A percentile compares a stretch with the other conserved stretches of the same genome.
phyloP scores from a whole-genome alignment of 2,113 vertebrate species.

The Syngnathus floridae region DNA sequence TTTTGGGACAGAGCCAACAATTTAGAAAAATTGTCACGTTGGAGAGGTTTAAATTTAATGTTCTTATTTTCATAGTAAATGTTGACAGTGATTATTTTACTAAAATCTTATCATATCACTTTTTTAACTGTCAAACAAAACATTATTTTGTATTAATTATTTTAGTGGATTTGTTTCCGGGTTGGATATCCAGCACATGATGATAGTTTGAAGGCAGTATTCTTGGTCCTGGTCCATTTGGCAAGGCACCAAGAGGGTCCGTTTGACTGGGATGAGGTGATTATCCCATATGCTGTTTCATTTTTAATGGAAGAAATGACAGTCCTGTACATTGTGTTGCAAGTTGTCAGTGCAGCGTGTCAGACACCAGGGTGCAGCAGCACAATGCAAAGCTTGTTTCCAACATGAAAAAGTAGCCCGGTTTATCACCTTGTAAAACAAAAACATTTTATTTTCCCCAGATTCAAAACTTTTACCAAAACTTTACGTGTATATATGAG shows the following conservation, averaged over 20 bases:
- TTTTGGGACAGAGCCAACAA: not conserved
- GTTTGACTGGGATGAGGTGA: not conserved
- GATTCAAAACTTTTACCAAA: not conserved
- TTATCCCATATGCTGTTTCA: not conserved
- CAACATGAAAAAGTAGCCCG: not conserved
- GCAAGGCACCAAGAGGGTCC: not conserved
- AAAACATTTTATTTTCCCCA: not conserved
- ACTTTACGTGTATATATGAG: not conserved
- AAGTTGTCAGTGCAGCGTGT: constrained; percentile 27
- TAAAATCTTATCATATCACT: not conserved
- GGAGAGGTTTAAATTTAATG: not conserved
- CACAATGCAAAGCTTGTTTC: constrained; percentile 19
- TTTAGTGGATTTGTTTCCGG: not conserved
- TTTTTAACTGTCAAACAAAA: not conserved
- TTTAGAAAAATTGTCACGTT: not conserved
- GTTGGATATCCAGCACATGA: not conserved
- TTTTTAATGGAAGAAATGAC: not conserved
- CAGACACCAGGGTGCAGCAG: constrained; percentile 69
- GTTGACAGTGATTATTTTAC: not conserved
- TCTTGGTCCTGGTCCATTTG: not conserved
- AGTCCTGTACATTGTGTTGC: not conserved
- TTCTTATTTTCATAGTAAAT: not conserved
- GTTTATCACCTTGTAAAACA: not conserved
- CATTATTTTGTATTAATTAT: not conserved
- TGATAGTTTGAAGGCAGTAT: not conserved